phyloP scores from a whole-genome alignment of 1,140 invertebrate species.

The Mylabris phalerata region DNA sequence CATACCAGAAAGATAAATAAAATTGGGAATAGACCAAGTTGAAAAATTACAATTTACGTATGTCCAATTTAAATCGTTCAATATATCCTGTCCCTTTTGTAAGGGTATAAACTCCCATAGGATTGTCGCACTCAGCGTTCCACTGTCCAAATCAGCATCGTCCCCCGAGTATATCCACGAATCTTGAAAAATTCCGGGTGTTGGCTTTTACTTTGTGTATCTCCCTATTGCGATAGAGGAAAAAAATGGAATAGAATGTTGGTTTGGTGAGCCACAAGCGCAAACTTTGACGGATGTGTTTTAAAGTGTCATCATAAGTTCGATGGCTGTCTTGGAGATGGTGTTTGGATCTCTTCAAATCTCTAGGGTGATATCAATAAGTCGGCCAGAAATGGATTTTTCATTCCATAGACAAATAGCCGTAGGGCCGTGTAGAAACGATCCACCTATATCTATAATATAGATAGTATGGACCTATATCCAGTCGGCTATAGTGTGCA shows the following conservation, averaged over 20 bases:
- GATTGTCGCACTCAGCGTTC: constrained; percentile 31
- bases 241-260: constrained; percentile 5
- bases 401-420: constrained; percentile 40
- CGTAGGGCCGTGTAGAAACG: constrained; percentile 24
- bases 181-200: constrained; percentile 29
- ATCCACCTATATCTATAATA: background rate
- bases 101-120: constrained; percentile 26
- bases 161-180: constrained; percentile 20
- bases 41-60: constrained; percentile 14
- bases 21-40: constrained; percentile 21
- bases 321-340: constrained; percentile 30
- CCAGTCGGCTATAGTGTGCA: background rate
- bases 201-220: constrained; percentile 5
- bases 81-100: constrained; percentile 27
- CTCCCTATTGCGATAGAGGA: background rate
- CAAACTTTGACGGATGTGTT: constrained; percentile 35
- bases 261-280: background rate
- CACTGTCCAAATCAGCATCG: constrained; percentile 34
- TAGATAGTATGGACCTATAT: too few relatives aligned
- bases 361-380: constrained; percentile 41
- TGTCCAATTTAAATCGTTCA: constrained; percentile 17
- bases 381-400: constrained; percentile 42
- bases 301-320: constrained; percentile 39
- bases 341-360: constrained; percentile 16
- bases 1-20: constrained; percentile 26